These are phyloP conservation scores for Python bivittatus DNA, from an alignment of 2,113 vertebrate species.

Conservation along the genomic window DNA sequence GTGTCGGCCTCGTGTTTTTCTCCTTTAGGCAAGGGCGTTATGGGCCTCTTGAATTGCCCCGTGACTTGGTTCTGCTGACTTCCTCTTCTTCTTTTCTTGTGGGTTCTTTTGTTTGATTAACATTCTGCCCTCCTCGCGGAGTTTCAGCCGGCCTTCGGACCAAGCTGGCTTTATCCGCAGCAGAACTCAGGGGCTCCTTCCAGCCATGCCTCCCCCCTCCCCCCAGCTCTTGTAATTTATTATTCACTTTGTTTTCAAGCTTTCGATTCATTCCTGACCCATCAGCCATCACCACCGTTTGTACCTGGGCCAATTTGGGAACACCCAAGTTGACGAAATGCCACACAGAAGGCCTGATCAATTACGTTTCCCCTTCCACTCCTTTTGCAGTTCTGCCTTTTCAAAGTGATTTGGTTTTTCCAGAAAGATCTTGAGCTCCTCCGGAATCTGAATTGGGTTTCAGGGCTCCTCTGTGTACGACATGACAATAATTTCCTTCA, in stretches of 20 bases:
- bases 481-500: background rate
- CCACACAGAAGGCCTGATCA: constrained; percentile 56
- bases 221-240: constrained; percentile 41
- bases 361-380: constrained; percentile 58
- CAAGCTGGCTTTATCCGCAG: constrained; percentile 36
- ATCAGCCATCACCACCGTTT: constrained; percentile 35
- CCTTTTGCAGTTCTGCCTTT: constrained; percentile 65
- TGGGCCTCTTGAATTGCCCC: background rate
- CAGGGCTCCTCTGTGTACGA: constrained; percentile 50
- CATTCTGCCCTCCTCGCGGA: background rate
- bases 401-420: constrained; percentile 67
- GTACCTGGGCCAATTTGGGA: constrained; percentile 46
- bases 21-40: too few species aligned
- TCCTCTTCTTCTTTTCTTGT: constrained; percentile 32
- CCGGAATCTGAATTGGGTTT: constrained; percentile 63
- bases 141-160: constrained; percentile 47
- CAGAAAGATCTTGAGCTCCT: constrained; percentile 61
- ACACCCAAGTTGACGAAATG: constrained; percentile 51
- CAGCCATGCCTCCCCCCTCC: background rate
- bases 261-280: constrained; percentile 49
- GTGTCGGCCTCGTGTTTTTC: too few species aligned
- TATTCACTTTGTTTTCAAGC: constrained; percentile 60
- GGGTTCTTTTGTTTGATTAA: background rate
- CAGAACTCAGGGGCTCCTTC: constrained; percentile 1
- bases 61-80: accelerated